Evolutionary conservation across 2,797 vertebrate species (phyloP), one percentile per base, ranked within the genome.

Genomic region (Odontamblyopus lacepedii): DNA sequence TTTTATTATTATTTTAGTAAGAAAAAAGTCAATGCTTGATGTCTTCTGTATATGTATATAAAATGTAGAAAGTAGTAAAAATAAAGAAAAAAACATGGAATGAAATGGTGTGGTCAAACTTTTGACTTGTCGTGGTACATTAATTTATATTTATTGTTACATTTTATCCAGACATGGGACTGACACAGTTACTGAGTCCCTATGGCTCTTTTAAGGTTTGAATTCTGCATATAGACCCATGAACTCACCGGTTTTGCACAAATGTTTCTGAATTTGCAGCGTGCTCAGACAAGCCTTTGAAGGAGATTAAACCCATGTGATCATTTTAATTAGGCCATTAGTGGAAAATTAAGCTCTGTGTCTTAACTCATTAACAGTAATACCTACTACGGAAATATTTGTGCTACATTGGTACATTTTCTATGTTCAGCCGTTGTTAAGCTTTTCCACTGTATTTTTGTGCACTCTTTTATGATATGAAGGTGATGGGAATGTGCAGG

Each of bases 271-370:
- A 70, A 85, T 88, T 86, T 78, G 82, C 88, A 81, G 80, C 69
- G 83, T 79, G 82, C 76, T 78, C 81, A 71, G 63, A 79, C 79
- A 78, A 76, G 78, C 84, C 87, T 94, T 93, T 92, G 90, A 93
- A 84, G 79, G 75, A 89, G 85, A 94, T 93, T 92, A 92, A 90
- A 93, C 91, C 90, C 91, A 91, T 93, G 91, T 94, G 91, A 94
- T 93, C 82, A 84, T 90, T 93, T 93, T 90, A 93, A 93, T 94
- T 92, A 89, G 86, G 93, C 91, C 89, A 93, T 93, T 93, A 93
- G 92, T 81, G 75, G 83, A 87, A 88, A 93, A 93, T 92, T 91
- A 91, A 85, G 85, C 91, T 94, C 83, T 85, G 86, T 87, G 87
- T 92, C 92, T 93, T 89, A 85, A 87, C 90, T 91, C 88, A 89